phyloP scores from a whole-genome alignment of 2,113 vertebrate species.

The Heterocephalus glaber region DNA sequence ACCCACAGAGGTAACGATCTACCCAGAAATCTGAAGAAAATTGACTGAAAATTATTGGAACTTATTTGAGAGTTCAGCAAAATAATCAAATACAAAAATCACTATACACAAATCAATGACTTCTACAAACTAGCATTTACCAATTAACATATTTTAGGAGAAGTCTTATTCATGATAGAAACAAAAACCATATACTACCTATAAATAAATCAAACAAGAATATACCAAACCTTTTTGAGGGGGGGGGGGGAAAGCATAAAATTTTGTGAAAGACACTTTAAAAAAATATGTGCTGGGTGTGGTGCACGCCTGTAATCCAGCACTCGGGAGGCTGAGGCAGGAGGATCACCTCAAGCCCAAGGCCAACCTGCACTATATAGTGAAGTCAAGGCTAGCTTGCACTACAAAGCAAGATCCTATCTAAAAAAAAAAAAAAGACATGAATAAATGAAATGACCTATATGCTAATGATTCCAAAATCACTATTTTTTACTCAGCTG shows the following conservation, averaged over 20 bases:
- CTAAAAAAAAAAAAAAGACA: not conserved
- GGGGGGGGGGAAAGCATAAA: not conserved
- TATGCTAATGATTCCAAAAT: not conserved
- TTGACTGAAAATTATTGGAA: not conserved
- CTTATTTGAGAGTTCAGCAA: constrained; percentile 24
- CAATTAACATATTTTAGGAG: constrained; percentile 25
- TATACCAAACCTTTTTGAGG: not conserved
- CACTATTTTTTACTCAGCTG: not conserved
- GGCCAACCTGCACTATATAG: not conserved
- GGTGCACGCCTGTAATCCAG: not conserved
- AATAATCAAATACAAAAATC: not conserved
- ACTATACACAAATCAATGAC: not conserved
- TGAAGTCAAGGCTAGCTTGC: not conserved
- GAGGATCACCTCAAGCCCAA: not conserved
- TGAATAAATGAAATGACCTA: not conserved
- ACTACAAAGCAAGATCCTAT: not conserved
- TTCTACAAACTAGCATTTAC: constrained; percentile 28
- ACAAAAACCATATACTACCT: not conserved
- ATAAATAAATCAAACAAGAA: constrained; percentile 29
- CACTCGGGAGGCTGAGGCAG: not conserved
- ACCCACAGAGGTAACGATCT: not conserved
- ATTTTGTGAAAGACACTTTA: not conserved
- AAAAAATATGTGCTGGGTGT: not conserved
- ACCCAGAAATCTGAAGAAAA: constrained; percentile 40
- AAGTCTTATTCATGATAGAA: not conserved